These are phyloP conservation scores for Hippoglossus hippoglossus DNA, from an alignment of 2,797 vertebrate genomes.

Conservation along the genomic window DNA sequence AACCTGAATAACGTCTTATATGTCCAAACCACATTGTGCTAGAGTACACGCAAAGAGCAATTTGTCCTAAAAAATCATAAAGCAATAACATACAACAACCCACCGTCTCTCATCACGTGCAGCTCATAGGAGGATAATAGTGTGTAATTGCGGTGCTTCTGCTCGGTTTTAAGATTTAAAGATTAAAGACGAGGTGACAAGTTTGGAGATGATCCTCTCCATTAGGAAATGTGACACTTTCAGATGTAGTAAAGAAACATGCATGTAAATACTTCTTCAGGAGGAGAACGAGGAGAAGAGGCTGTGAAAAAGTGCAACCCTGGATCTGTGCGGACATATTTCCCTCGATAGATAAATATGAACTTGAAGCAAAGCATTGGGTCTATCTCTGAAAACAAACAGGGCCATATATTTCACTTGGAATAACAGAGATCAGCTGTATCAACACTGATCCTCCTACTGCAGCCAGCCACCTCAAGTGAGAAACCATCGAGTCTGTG, in stretches of 20 bases:
- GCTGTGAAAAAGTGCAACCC: constrained; percentile 59
- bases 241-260: constrained; percentile 13
- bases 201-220: background rate
- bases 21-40: constrained; percentile 51
- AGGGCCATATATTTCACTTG: constrained; percentile 86
- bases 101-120: constrained; percentile 43
- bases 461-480: constrained; percentile 81
- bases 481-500: constrained; percentile 72
- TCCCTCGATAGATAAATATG: constrained; percentile 87
- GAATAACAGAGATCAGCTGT: constrained; percentile 92
- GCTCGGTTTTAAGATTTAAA: constrained; percentile 6
- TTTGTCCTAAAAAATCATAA: constrained; percentile 48
- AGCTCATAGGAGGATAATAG: constrained; percentile 39
- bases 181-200: constrained; percentile 3
- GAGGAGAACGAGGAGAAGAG: constrained; percentile 39
- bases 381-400: constrained; percentile 89
- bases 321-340: constrained; percentile 80
- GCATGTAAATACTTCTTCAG: constrained; percentile 34
- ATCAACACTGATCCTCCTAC: constrained; percentile 89
- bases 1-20: constrained; percentile 69
- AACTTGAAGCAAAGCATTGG: constrained; percentile 85
- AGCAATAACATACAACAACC: constrained; percentile 32
- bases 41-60: constrained; percentile 41
- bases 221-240: constrained; percentile 8
- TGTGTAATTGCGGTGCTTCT: constrained; percentile 22